Evolutionary conservation across 2,888 invertebrate species (phyloP), one percentile per base, ranked within the genome.

Genomic region (Pachliopta kotzebuea): DNA sequence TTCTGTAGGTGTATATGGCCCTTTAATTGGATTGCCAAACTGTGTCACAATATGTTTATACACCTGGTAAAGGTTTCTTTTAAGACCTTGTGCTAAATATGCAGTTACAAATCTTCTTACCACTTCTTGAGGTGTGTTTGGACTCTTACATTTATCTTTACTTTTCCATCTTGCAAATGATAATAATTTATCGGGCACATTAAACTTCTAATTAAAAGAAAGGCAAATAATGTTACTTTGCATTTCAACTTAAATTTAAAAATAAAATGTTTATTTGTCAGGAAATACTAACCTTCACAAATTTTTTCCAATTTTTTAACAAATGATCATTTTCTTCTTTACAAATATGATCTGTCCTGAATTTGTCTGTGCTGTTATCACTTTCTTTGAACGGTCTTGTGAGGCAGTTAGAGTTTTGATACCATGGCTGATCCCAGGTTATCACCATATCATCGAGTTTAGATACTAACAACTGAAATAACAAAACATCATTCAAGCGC

Each of bases 401-500:
- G 3, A 85, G 66, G 21, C 76, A 72, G 50, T 69, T 75, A 21
- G 74, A 67, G 59, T 72, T 63, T 75, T 89, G 90, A 71, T 88
- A 90, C 89, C 88, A 89, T 7, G 90, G 90, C 68, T 79, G 83
- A 8, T 77, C 69, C 90, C 90, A 90, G 50, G 78, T 76, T 62
- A 88, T 76, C 21, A 67, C 57, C 68, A 76, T 76, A 61, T 72
- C 20, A 42, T 70, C 56, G 49, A 80, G 69, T 72, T 71, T 83
- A 3, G 71, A 63, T 31, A 79, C 55, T 45, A 88, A 68, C 56
- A 79, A 56, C 88, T 88, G 72, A 60, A 68, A 24, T 54, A 23
- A 60, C 61, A 24, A 37, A 66, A 45, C 45, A 18, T 45, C n/a
- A 21, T 29, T 55, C 60, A 55, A 60, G 21, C 6, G 31, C n/a